Evolutionary conservation across 2,797 vertebrate species (phyloP).

Genomic region (Choloepus didactylus): DNA sequence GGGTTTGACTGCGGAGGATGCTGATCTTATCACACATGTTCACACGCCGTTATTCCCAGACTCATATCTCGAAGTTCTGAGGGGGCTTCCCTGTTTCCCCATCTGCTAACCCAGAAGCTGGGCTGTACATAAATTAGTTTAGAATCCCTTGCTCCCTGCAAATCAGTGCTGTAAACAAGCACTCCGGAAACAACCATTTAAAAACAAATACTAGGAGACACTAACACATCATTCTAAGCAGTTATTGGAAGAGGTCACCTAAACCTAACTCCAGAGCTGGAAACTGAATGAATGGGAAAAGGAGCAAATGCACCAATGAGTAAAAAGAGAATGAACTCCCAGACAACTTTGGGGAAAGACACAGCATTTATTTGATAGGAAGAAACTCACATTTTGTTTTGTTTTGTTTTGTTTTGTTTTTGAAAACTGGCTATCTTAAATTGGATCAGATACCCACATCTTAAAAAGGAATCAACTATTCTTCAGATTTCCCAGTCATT

Average conservation of each 20-base stretch:
- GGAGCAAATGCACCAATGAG: background rate
- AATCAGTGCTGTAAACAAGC: constrained; percentile 23
- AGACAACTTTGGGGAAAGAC: background rate
- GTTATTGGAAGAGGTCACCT: constrained; percentile 7
- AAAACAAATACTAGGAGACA: constrained; percentile 56
- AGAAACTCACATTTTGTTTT: constrained; percentile 10
- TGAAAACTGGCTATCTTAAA: too few relatives aligned
- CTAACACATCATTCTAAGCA: background rate
- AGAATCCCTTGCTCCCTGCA: constrained; percentile 27
- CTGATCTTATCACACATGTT: constrained; percentile 49
- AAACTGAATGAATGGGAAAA: constrained; percentile 46
- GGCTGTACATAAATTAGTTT: background rate
- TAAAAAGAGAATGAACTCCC: background rate
- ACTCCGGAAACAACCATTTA: constrained; percentile 35
- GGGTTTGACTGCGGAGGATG: background rate
- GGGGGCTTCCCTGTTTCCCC: background rate
- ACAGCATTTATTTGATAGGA: constrained; percentile 24
- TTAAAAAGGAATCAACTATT: constrained; percentile 18
- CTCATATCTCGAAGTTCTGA: constrained; percentile 45
- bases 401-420: too few relatives aligned
- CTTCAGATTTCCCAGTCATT: constrained; percentile 2
- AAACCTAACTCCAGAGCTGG: background rate
- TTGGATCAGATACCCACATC: background rate
- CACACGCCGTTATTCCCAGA: constrained; percentile 20
- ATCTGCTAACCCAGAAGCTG: background rate